Conservation (phyloP, 1,140 invertebrate species). For the Scaptodrosophila lebanonensis region DNA sequence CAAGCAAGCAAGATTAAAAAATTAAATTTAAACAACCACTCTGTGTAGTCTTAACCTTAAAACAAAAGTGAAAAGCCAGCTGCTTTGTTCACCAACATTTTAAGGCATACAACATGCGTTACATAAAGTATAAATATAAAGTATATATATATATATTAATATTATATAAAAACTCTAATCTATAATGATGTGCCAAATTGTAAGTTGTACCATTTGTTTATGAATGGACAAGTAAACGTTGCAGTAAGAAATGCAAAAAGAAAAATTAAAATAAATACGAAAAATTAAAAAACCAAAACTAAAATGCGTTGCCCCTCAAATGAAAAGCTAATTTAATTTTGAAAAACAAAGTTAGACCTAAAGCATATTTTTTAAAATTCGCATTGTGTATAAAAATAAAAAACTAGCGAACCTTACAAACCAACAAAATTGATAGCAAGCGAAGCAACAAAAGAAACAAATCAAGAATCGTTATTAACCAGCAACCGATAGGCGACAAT, state of each 20-base stretch:
- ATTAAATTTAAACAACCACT: conserved; percentile 33
- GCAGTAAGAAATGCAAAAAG: conserved; percentile 37
- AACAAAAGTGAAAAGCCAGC: conserved; percentile 62
- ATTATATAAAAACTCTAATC: conserved; percentile 59
- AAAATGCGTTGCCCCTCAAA: conserved; percentile 19
- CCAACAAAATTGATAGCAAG: conserved; percentile 53
- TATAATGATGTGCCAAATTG: conserved; percentile 76
- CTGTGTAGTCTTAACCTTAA: conserved; percentile 67
- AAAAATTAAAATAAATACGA: conserved; percentile 61
- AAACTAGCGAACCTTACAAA: conserved; percentile 44
- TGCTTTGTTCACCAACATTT: conserved; percentile 66
- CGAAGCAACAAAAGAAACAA: conserved; percentile 31
- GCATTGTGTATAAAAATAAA: conserved; percentile 53
- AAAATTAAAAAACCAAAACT: conserved; percentile 18
- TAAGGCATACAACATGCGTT: conserved; percentile 60
- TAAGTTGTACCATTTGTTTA: conserved; percentile 73
- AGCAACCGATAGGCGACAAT: too few species aligned
- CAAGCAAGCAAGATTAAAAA: conserved; percentile 36
- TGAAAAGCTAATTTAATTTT: conserved; percentile 38
- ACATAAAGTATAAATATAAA: conserved; percentile 67
- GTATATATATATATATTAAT: conserved; percentile 36
- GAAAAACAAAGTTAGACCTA: conserved; percentile 53
- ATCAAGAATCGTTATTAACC: not conserved
- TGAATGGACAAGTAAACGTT: conserved; percentile 46
- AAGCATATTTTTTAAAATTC: conserved; percentile 60